Percentiles rank a stretch among this genome's conserved stretches.
phyloP scores from a whole-genome alignment of 2,888 invertebrate genomes.

The Tricholauxania praeusta region DNA sequence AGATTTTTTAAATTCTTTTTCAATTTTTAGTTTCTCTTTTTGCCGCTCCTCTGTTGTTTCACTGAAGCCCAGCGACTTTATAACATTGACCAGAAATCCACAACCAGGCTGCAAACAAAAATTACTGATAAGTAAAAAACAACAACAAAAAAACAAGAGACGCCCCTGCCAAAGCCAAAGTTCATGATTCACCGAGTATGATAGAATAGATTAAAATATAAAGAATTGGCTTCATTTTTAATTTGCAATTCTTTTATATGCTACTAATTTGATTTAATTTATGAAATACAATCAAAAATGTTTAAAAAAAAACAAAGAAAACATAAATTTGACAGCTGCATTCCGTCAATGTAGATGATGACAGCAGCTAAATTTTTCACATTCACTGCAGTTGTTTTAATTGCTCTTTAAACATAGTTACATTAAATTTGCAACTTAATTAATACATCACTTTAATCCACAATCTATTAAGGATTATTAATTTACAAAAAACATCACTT shows the following conservation, averaged over 20 bases:
- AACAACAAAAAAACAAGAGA: constrained; percentile 22
- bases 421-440: too few relatives aligned
- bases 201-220: constrained; percentile 40
- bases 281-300: not conserved
- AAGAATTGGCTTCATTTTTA: constrained; percentile 10
- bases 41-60: constrained; percentile 94
- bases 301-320: constrained; percentile 23
- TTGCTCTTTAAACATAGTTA: not conserved
- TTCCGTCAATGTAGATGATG: constrained; percentile 10
- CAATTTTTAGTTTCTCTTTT: constrained; percentile 92
- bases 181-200: not conserved
- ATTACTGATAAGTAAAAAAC: constrained; percentile 16
- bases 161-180: constrained; percentile 19
- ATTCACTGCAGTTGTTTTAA: not conserved
- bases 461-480: constrained; percentile 11
- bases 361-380: constrained; percentile 18
- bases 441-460: not conserved
- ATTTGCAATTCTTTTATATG: not conserved
- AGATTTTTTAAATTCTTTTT: constrained; percentile 92
- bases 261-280: too few relatives aligned
- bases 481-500: constrained; percentile 2
- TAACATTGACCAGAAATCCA: constrained; percentile 91
- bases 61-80: constrained; percentile 92
- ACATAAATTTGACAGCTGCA: constrained; percentile 44
- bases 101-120: constrained; percentile 73